Base-by-base conservation (phyloP, 2,888 invertebrate species). In the Candidula unifasciata region DNA sequence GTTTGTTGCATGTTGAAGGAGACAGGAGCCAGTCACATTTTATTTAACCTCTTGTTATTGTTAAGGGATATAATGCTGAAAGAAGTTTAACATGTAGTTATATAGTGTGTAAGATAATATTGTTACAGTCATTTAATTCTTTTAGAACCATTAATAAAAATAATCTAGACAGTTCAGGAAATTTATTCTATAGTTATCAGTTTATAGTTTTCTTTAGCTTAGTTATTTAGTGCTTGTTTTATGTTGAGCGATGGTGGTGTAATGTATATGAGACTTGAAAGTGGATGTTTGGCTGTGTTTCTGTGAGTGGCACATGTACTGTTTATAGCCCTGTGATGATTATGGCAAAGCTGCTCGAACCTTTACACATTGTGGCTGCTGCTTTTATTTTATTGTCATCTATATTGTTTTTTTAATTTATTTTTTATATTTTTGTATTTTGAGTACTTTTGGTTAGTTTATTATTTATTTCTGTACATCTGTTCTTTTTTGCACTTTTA, bases 1-100 rank as follows among this genome's bases (percentile, higher is more conserved):
- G 33, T 73, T 30, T 74, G 54, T 74, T 74, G 74, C 74, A 74
- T 74, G 74, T 74, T 74, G 54, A 54, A 54, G 30, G 73, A 74
- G 52, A 13, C 71, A 71, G 24, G n/a, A 44, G 52, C 44, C 69
- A 37, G 69, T 69, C 21, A 21, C n/a, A 44, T 24, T 73, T 44
- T 10, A 1, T 44, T 10, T 13, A 44, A 10, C 13, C 13, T 13
- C 24, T 44, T 73, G 44, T 44, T 27, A n/a, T 44, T 73, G n/a
- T 73, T 8, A 44, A 27, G 6, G 44, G 13, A n/a, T 73, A 21
- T 74, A 54, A 33, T 44, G 52, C 54, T 74, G 44, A 10, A 21
- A 60, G n/a, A 21, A 60, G 44, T 44, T 44, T 44, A 44, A 44
- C 6, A 44, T 13, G 8, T 44, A 44, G 6, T 6, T 44, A 44